These are phyloP conservation scores for Poecilia gillii DNA, from an alignment of 2,797 vertebrate genomes.

Conservation along the genomic window DNA sequence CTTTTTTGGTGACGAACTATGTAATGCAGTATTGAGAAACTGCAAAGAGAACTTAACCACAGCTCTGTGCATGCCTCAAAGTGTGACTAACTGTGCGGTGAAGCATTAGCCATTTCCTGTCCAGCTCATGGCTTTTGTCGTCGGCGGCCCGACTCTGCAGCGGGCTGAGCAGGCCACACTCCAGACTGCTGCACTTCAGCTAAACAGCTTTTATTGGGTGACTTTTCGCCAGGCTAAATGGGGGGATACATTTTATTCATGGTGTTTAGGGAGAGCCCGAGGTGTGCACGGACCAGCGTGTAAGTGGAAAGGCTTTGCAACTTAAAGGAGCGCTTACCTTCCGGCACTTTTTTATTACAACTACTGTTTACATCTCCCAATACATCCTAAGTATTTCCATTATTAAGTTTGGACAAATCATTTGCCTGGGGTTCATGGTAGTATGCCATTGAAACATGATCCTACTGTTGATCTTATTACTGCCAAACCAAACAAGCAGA, in stretches of 20 bases:
- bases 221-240: constrained; percentile 85
- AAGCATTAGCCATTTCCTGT: constrained; percentile 61
- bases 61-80: constrained; percentile 29
- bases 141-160: constrained; percentile 61
- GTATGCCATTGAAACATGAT: constrained; percentile 96
- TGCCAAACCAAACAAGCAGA: constrained; percentile 93
- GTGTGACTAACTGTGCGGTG: constrained; percentile 49
- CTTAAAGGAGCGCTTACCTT: constrained; percentile 92
- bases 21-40: constrained; percentile 9
- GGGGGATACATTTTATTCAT: constrained; percentile 90
- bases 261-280: constrained; percentile 85
- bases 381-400: constrained; percentile 96
- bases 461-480: constrained; percentile 94
- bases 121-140: constrained; percentile 65
- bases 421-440: constrained; percentile 98
- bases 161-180: constrained; percentile 57
- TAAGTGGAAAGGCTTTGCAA: constrained; percentile 93
- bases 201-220: constrained; percentile 77
- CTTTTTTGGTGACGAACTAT: constrained; percentile 8
- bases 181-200: constrained; percentile 60
- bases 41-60: constrained; percentile 32
- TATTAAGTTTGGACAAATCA: constrained; percentile 99
- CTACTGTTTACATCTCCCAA: constrained; percentile 98
- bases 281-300: constrained; percentile 83
- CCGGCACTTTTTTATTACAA: constrained; percentile 97